Conservation (phyloP, 2,888 invertebrate species). For the Patella pellucida region DNA sequence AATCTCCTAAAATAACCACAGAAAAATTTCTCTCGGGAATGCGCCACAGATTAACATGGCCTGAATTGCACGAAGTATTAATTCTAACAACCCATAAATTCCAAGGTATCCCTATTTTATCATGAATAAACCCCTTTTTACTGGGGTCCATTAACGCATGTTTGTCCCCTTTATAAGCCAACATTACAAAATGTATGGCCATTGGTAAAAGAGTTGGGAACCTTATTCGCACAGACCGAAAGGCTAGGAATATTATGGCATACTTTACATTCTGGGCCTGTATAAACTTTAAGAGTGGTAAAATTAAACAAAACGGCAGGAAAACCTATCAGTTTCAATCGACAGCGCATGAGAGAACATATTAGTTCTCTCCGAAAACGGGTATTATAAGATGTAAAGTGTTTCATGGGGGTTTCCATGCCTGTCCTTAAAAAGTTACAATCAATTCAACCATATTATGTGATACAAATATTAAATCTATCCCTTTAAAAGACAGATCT, state of each 20-base stretch:
- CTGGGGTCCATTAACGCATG: no score
- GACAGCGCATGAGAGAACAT: neutral
- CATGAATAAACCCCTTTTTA: no score
- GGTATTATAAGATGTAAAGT: neutral
- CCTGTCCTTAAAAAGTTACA: neutral
- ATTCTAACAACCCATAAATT: no score
- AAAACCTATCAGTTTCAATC: neutral
- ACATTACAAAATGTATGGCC: no score
- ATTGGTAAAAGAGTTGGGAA: no score
- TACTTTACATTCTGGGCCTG: neutral
- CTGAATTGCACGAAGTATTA: no score
- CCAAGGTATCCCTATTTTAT: no score
- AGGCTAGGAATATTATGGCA: neutral
- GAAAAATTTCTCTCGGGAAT: no score
- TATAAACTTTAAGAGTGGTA: neutral
- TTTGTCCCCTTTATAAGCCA: no score
- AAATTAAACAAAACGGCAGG: neutral
- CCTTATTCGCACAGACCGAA: neutral
- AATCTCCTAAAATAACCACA: no score
- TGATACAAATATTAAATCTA: neutral
- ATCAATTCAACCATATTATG: neutral
- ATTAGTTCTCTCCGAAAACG: neutral
- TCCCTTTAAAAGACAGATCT: neutral
- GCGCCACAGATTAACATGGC: no score
- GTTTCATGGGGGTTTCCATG: neutral